Evolutionary conservation across 2,888 invertebrate species (phyloP), one percentile per base, ranked within the genome.

Genomic region (Synergus umbraculus): DNA sequence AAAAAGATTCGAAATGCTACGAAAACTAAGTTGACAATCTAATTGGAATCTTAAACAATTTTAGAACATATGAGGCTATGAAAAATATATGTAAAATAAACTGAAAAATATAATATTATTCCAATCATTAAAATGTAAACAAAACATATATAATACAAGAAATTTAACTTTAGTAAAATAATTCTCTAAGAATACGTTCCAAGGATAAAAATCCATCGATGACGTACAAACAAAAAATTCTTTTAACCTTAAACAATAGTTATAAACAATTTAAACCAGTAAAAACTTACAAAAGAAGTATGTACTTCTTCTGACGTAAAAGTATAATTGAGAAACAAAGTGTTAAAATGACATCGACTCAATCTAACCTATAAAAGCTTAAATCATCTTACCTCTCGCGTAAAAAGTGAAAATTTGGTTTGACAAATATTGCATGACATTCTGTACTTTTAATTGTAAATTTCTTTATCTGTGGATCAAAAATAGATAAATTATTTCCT

Each of bases 371-470:
- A 69, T 18, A 54, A 29, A 44, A 43, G 1, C 15, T 44, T 76
- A 77, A 54, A 65, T 15, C 76, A 44, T 76, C 90, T 91, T 93
- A 95, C 96, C 93, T 97, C 96, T 91, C 95, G 95, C 77, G 94
- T 94, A 85, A 96, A 94, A 81, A 96, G 93, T 79, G 95, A 94
- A 92, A 95, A 96, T 88, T 95, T 94, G 84, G 94, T 94, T 83
- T 94, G 94, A 92, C 96, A 96, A 54, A 95, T 94, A 90, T 94
- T 95, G 90, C 96, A 96, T 84, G 96, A 94, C 96, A 96, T 96
- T 87, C 79, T 84, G 4, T 78, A 69, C 8, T 66, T 49, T 54
- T 37, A 73, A 37, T n/a, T 49, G n/a, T 8, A 54, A 2, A 2
- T 37, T 9, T 37, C 37, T 54, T 10, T 37, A 58, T 41, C 37